Percentiles rank a stretch among this genome's conserved stretches.
Conservation (phyloP, 2,113 vertebrate genomes). For the Epinephelus moara region DNA sequence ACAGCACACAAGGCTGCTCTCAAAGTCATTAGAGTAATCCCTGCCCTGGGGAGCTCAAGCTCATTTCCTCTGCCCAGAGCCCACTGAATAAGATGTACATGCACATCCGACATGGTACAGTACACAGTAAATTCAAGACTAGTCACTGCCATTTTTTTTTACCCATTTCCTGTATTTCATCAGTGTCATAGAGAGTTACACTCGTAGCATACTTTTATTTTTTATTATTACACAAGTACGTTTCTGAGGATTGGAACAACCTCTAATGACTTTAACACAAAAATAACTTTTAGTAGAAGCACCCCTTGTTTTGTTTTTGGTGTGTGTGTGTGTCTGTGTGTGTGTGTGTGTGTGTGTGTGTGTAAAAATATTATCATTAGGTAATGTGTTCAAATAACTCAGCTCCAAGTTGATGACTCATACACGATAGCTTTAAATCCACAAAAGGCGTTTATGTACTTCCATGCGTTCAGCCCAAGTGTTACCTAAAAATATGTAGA, state of each 20-base stretch:
- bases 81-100: conserved; percentile 59
- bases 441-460: conserved; percentile 24
- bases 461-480: neutral
- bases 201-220: neutral
- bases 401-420: neutral
- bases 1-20: conserved; percentile 65
- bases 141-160: conserved; percentile 22
- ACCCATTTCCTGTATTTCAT: conserved; percentile 53
- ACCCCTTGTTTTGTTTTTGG: neutral
- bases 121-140: conserved; percentile 53
- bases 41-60: conserved; percentile 68
- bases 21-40: conserved; percentile 83
- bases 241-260: conserved; percentile 4
- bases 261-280: neutral
- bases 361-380: neutral
- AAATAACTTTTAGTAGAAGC: neutral
- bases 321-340: no score
- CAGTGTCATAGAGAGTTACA: conserved; percentile 8
- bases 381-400: neutral
- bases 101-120: conserved; percentile 61
- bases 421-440: neutral
- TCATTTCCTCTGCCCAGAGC: conserved; percentile 76
- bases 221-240: neutral
- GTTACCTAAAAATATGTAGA: neutral
- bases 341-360: neutral